These are phyloP conservation scores for Cryptocheilus praepositus DNA, from an alignment of 2,888 invertebrate genomes.

Conservation along the genomic window DNA sequence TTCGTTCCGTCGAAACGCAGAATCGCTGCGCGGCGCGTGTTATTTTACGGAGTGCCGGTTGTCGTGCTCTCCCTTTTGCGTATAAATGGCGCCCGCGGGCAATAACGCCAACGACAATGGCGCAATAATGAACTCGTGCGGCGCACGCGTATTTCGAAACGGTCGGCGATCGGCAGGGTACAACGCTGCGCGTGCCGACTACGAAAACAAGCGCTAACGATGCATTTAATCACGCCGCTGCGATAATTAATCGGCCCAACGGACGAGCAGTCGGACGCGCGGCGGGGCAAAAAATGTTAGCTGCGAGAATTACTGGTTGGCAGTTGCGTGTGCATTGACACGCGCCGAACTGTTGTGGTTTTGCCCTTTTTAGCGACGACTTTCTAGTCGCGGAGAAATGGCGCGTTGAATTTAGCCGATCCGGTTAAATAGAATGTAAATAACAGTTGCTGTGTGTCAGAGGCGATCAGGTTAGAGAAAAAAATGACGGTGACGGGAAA, in stretches of 20 bases:
- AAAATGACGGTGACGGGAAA: no score
- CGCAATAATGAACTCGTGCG: constrained; percentile 4
- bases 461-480: no score
- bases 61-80: neutral
- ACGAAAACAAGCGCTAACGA: constrained; percentile 35
- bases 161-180: neutral
- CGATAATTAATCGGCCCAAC: constrained; percentile 24
- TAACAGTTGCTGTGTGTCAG: no score
- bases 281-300: no score
- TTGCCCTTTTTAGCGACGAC: no score
- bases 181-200: neutral
- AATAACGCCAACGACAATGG: constrained; percentile 11
- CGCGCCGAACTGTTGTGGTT: no score
- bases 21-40: constrained; percentile 4
- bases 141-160: neutral
- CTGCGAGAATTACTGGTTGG: no score
- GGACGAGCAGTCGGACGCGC: neutral
- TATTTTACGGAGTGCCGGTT: neutral
- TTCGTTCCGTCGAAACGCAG: neutral
- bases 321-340: no score
- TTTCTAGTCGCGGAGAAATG: no score
- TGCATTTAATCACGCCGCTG: constrained; percentile 23
- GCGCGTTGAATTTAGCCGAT: no score
- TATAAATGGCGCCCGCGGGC: neutral
- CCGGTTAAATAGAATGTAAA: no score